Evolutionary conservation across 2,888 invertebrate genomes (phyloP).

Genomic region (Meloe dianella): DNA sequence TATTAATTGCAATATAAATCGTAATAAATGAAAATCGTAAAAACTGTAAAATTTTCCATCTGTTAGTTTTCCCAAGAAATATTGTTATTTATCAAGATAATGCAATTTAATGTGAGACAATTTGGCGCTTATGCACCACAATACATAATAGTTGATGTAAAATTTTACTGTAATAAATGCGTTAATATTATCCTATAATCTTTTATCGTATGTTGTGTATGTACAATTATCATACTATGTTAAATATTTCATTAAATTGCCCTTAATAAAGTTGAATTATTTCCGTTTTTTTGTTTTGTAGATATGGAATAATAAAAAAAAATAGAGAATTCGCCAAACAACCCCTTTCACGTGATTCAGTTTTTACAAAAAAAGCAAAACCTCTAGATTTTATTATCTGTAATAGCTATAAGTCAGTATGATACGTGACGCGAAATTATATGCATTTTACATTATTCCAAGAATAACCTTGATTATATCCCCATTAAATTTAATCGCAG

Average conservation of each 20-base stretch:
- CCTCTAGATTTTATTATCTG: slow-evolving; percentile 7
- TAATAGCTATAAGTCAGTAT: slow-evolving; percentile 18
- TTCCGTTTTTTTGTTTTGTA: neutral
- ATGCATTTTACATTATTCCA: slow-evolving; percentile 29
- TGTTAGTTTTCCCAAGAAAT: slow-evolving; percentile 46
- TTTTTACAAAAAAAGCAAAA: slow-evolving; percentile 11
- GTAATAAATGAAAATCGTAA: slow-evolving; percentile 22
- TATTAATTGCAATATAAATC: slow-evolving; percentile 41
- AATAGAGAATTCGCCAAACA: slow-evolving; percentile 1
- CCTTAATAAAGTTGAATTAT: slow-evolving; percentile 24
- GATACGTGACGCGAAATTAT: slow-evolving; percentile 26
- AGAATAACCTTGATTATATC: slow-evolving; percentile 23
- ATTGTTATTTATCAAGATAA: slow-evolving; percentile 38
- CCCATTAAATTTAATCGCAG: slow-evolving; percentile 27
- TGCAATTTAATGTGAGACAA: slow-evolving; percentile 39
- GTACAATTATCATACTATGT: slow-evolving; percentile 16
- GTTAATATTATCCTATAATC: slow-evolving; percentile 35
- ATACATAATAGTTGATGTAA: slow-evolving; percentile 30
- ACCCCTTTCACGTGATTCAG: slow-evolving; percentile 15
- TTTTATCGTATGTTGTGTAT: slow-evolving; percentile 15
- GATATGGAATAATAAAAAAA: neutral
- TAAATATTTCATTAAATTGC: slow-evolving; percentile 25
- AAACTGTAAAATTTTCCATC: slow-evolving; percentile 42
- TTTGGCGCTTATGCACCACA: slow-evolving; percentile 31
- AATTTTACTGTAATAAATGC: slow-evolving; percentile 27